Conservation (phyloP, 2,113 vertebrate species). For the Psilopogon haemacephalus region DNA sequence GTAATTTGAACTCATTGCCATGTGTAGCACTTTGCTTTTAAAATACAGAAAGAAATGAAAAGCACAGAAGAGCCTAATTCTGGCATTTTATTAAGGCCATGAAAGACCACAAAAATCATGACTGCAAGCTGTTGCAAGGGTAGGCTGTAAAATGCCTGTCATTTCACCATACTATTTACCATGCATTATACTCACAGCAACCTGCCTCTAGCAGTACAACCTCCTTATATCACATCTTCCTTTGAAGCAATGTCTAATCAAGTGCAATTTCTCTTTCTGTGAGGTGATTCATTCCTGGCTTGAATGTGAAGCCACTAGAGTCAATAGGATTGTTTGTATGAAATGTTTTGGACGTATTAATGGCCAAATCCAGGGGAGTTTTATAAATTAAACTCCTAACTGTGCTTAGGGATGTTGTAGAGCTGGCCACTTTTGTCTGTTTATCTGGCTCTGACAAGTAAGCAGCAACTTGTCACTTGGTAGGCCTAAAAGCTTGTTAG, state of each 20-base stretch:
- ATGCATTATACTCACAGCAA: not conserved
- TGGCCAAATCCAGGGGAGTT: not conserved
- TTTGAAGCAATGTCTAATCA: not conserved
- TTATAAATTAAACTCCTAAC: not conserved
- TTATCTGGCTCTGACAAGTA: not conserved
- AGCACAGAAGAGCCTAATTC: not conserved
- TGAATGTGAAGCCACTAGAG: not conserved
- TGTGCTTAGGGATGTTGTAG: fast-evolving
- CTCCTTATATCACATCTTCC: not conserved
- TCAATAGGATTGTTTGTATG: not conserved
- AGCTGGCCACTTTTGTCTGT: not conserved
- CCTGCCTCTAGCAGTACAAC: not conserved
- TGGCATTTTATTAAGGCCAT: slow-evolving; percentile 2
- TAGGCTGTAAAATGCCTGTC: not conserved
- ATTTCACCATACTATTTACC: not conserved
- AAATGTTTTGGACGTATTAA: not conserved
- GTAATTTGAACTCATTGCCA: not conserved
- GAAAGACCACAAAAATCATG: not conserved
- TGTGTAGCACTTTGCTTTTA: not conserved
- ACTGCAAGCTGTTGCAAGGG: not conserved
- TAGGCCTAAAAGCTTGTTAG: not conserved
- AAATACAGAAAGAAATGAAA: not conserved
- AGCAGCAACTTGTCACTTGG: not conserved
- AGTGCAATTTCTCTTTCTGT: not conserved
- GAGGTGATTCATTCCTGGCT: not conserved